A percentile compares a stretch with the other conserved stretches of the same genome.
These are phyloP conservation scores for Neotoma lepida DNA, from an alignment of 2,113 vertebrate species.

Conservation along the genomic window DNA sequence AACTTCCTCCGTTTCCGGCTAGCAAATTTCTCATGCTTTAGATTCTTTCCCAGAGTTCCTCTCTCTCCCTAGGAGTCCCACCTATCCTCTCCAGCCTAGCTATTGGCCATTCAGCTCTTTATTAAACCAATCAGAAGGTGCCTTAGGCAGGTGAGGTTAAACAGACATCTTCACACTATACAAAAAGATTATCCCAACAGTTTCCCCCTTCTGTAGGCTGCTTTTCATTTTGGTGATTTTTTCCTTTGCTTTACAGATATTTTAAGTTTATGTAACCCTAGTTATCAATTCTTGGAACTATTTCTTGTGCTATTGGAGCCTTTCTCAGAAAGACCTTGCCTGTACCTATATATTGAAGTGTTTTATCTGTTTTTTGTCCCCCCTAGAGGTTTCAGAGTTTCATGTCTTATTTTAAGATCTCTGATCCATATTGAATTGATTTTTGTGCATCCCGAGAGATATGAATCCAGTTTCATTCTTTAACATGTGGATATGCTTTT, in stretches of 20 bases:
- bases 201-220: background rate
- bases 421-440: background rate
- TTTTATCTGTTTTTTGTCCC: background rate
- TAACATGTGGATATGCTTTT: background rate
- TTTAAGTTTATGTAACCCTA: background rate
- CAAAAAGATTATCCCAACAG: background rate
- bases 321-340: background rate
- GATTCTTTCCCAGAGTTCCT: background rate
- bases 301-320: background rate
- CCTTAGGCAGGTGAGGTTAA: background rate
- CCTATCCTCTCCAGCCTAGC: background rate
- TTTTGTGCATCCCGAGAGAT: background rate
- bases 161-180: background rate
- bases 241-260: background rate
- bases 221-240: background rate
- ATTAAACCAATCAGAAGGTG: background rate
- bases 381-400: background rate
- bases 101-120: background rate
- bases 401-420: background rate
- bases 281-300: background rate
- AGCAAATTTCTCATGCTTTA: background rate
- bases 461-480: background rate
- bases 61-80: background rate
- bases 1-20: background rate
- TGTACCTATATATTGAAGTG: background rate